Evolutionary conservation across 2,113 vertebrate species (phyloP).

Genomic region (Sander vitreus): DNA sequence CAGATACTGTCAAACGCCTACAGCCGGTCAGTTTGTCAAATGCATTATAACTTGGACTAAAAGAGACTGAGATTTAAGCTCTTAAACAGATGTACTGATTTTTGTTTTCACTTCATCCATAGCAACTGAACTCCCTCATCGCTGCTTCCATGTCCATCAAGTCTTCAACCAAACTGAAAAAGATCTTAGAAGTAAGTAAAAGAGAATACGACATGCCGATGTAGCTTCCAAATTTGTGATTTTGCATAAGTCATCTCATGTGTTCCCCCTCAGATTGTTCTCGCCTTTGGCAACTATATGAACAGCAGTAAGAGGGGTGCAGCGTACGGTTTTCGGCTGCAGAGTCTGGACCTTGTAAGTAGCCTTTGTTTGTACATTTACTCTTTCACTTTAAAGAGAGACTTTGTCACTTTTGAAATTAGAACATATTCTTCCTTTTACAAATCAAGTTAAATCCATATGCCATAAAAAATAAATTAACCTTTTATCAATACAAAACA

Average conservation of each 20-base stretch:
- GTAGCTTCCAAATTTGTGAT: neutral
- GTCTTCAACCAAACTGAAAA: conserved; percentile 93
- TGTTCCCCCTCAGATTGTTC: conserved; percentile 86
- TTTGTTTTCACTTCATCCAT: conserved; percentile 29
- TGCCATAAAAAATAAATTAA: neutral
- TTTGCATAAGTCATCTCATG: neutral
- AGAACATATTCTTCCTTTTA: neutral
- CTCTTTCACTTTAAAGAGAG: neutral
- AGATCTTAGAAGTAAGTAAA: conserved; percentile 93
- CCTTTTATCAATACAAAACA: neutral
- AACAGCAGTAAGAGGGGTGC: conserved; percentile 97
- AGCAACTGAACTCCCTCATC: conserved; percentile 97
- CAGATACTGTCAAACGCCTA: conserved; percentile 88
- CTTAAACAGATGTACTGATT: conserved; percentile 14
- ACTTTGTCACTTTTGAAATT: neutral
- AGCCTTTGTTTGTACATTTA: neutral
- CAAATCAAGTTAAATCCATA: neutral
- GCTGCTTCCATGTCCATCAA: conserved; percentile 96
- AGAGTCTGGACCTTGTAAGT: conserved; percentile 94
- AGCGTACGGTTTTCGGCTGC: conserved; percentile 94
- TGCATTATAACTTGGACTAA: rapidly evolving
- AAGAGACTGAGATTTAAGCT: neutral
- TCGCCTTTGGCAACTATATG: conserved; percentile 99
- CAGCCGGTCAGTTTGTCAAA: conserved; percentile 87
- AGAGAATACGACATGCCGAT: neutral